Percentiles rank a stretch among this genome's conserved stretches.
These are phyloP conservation scores for Homalodisca vitripennis DNA, from an alignment of 1,140 invertebrate species.

Conservation along the genomic window DNA sequence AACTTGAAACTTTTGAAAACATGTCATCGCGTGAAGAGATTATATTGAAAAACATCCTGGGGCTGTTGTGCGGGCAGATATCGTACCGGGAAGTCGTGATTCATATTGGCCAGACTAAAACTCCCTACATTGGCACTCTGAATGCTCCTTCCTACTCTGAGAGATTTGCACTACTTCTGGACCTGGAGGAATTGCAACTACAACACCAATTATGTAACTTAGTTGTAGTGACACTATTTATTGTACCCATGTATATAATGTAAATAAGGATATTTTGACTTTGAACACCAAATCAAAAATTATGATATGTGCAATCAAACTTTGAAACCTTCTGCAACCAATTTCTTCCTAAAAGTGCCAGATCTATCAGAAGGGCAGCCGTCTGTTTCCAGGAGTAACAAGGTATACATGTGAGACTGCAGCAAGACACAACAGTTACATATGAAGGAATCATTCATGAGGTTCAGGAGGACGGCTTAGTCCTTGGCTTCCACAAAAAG, in stretches of 20 bases:
- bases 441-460: not conserved
- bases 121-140: not conserved
- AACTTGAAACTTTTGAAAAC: not conserved
- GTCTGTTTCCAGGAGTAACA: not conserved
- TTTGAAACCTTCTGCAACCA: not conserved
- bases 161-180: not conserved
- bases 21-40: not conserved
- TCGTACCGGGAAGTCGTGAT: not conserved
- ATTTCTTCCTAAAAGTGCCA: conserved; percentile 13
- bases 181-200: conserved; percentile 24
- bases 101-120: not conserved
- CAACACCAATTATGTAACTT: too few relatives aligned
- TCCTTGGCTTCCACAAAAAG: not conserved
- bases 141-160: not conserved
- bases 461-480: not conserved
- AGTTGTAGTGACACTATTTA: too few relatives aligned
- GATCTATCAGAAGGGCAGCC: conserved; percentile 28
- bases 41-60: not conserved
- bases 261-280: too few relatives aligned
- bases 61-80: not conserved
- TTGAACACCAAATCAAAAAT: conserved; percentile 2
- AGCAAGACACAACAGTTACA: not conserved
- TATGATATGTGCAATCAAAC: not conserved
- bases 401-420: conserved; percentile 9
- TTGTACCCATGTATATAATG: too few relatives aligned